phyloP scores from a whole-genome alignment of 2,888 invertebrate species.

The Polydrusus pterygomalis region DNA sequence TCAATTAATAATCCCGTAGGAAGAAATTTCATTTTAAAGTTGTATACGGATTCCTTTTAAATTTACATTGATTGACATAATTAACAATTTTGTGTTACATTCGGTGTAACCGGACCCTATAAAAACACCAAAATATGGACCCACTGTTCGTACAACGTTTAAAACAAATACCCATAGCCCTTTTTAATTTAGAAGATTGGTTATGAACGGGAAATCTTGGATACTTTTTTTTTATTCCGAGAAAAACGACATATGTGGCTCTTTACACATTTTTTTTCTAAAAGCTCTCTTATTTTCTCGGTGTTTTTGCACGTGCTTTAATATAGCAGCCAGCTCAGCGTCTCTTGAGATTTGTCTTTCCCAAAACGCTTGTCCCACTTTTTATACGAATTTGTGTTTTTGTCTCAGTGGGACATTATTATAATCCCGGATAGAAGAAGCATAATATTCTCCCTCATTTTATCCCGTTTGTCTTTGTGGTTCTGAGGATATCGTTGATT shows the following conservation, averaged over 20 bases:
- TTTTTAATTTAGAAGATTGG: too few species aligned
- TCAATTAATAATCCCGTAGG: too few species aligned
- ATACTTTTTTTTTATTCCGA: too few species aligned
- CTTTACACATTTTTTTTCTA: constrained; percentile 6
- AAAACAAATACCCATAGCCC: not conserved
- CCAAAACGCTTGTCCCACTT: constrained; percentile 17
- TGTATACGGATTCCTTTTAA: too few species aligned
- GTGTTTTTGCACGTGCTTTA: constrained; percentile 9
- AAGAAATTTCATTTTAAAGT: too few species aligned
- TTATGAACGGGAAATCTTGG: too few species aligned
- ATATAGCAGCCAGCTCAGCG: constrained; percentile 7
- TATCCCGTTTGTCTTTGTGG: constrained; percentile 6
- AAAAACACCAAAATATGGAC: too few species aligned
- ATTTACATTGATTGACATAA: too few species aligned
- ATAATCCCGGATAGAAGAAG: constrained; percentile 8
- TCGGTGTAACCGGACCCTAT: too few species aligned
- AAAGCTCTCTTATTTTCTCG: constrained; percentile 10
- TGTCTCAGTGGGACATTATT: constrained; percentile 23
- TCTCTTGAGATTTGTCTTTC: constrained; percentile 24
- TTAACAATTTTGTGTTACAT: too few species aligned
- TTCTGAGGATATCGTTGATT: constrained; percentile 13
- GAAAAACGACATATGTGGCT: too few species aligned
- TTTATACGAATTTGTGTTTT: constrained; percentile 28
- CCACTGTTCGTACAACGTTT: not conserved
- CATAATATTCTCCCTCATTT: constrained; percentile 18